Evolutionary conservation across 2,113 vertebrate genomes (phyloP).

Genomic region (Solea senegalensis): DNA sequence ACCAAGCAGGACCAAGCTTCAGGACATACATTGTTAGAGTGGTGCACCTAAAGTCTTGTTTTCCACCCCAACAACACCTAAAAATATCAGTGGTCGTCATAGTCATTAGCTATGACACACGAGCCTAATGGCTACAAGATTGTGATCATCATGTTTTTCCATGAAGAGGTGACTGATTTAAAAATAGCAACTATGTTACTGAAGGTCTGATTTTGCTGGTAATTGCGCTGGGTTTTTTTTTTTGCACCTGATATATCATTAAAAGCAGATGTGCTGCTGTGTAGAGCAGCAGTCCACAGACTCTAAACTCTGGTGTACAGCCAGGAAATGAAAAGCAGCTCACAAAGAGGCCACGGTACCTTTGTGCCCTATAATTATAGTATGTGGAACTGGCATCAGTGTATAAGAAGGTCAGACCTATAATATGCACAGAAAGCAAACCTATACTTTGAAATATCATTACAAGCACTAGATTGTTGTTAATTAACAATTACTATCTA

Average conservation of each 20-base stretch:
- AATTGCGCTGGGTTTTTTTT: conserved; percentile 3
- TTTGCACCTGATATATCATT: background rate
- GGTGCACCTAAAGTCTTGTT: background rate
- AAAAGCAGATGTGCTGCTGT: conserved; percentile 6
- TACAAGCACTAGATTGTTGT: too few relatives aligned
- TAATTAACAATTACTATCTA: too few relatives aligned
- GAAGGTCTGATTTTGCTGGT: background rate
- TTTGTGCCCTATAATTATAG: conserved; percentile 37
- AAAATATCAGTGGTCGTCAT: background rate
- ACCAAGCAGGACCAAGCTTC: too few relatives aligned
- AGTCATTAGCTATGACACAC: background rate
- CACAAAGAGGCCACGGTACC: conserved; percentile 1
- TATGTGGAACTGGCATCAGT: background rate
- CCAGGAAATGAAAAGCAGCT: conserved; percentile 44
- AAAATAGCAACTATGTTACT: background rate
- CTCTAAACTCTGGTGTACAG: background rate
- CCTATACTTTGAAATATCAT: background rate
- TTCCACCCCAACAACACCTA: background rate
- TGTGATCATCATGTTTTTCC: background rate
- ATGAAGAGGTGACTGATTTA: conserved; percentile 11
- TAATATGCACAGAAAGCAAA: background rate
- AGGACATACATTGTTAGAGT: too few relatives aligned
- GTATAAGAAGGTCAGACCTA: conserved; percentile 1
- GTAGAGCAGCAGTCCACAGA: conserved; percentile 9
- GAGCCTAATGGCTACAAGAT: background rate